Evolutionary conservation across 2,888 invertebrate species (phyloP).

Genomic region (Apotomis capreana): DNA sequence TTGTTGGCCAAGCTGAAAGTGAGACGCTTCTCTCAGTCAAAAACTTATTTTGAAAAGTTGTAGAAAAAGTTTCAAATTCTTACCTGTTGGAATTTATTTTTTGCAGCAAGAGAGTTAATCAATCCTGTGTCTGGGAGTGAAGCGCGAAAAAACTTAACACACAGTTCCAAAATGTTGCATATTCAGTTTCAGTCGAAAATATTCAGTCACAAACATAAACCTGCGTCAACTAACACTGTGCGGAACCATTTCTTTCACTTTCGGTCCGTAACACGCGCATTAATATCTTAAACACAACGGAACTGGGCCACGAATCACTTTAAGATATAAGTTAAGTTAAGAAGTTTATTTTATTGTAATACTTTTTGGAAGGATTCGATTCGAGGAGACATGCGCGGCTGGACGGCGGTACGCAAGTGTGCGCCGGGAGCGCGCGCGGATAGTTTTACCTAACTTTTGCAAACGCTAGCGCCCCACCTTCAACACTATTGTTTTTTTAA

Average conservation of each 20-base stretch:
- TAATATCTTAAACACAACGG: neutral
- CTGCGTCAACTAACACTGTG: slow-evolving; percentile 71
- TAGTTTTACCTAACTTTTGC: slow-evolving; percentile 62
- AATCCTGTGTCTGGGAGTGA: neutral
- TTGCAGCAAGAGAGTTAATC: neutral
- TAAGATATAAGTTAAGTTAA: neutral
- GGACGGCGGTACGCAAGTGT: slow-evolving; percentile 59
- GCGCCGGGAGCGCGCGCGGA: slow-evolving; percentile 55
- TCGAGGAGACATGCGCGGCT: slow-evolving; percentile 57
- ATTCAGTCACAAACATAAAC: slow-evolving; percentile 59
- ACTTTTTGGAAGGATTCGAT: slow-evolving; percentile 4
- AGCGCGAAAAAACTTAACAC: slow-evolving; percentile 44
- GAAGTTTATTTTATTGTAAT: slow-evolving; percentile 12
- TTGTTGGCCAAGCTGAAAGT: too few species aligned
- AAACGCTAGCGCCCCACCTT: slow-evolving; percentile 62
- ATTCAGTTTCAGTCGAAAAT: slow-evolving; percentile 45
- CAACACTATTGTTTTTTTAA: slow-evolving; percentile 63
- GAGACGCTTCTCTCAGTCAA: too few species aligned
- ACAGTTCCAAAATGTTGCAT: slow-evolving; percentile 61
- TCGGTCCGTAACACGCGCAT: slow-evolving; percentile 63
- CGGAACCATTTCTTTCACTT: slow-evolving; percentile 72
- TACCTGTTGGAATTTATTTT: slow-evolving; percentile 10
- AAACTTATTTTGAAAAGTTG: neutral
- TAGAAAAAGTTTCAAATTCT: neutral
- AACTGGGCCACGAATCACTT: neutral